phyloP scores from a whole-genome alignment of 2,113 vertebrate species.

The Mus pahari region DNA sequence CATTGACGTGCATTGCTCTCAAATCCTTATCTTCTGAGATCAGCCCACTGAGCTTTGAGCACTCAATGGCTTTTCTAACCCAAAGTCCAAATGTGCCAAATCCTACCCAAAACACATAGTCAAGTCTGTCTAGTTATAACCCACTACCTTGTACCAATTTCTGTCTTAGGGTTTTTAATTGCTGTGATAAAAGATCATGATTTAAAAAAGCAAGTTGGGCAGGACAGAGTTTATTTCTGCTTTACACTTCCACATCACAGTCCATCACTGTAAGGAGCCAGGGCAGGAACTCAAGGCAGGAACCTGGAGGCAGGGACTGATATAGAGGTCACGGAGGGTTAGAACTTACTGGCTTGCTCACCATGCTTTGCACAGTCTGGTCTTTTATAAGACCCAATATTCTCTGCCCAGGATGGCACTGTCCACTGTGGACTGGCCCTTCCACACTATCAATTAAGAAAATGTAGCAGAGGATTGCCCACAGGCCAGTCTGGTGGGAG shows the following conservation, averaged over 20 bases:
- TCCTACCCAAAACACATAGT: background rate
- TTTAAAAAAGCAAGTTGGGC: background rate
- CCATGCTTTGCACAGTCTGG: background rate
- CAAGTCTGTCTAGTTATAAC: background rate
- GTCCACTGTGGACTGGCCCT: background rate
- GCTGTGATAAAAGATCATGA: background rate
- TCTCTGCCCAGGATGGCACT: background rate
- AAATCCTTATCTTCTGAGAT: background rate
- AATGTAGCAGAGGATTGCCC: background rate
- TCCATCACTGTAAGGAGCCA: background rate
- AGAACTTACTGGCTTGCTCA: background rate
- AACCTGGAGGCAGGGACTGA: background rate
- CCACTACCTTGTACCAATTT: background rate
- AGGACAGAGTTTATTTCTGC: background rate
- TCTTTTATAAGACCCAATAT: background rate
- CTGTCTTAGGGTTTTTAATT: background rate
- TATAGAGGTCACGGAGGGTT: background rate
- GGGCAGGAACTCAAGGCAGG: background rate
- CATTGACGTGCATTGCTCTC: background rate
- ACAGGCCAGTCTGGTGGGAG: background rate
- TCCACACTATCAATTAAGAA: background rate
- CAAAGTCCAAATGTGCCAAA: background rate
- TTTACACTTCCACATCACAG: background rate
- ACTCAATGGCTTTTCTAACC: background rate
- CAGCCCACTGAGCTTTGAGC: background rate